Percentiles rank a stretch among this genome's conserved stretches.
These are phyloP conservation scores for Zaprionus inermis DNA, from an alignment of 1,140 invertebrate genomes.

Conservation along the genomic window DNA sequence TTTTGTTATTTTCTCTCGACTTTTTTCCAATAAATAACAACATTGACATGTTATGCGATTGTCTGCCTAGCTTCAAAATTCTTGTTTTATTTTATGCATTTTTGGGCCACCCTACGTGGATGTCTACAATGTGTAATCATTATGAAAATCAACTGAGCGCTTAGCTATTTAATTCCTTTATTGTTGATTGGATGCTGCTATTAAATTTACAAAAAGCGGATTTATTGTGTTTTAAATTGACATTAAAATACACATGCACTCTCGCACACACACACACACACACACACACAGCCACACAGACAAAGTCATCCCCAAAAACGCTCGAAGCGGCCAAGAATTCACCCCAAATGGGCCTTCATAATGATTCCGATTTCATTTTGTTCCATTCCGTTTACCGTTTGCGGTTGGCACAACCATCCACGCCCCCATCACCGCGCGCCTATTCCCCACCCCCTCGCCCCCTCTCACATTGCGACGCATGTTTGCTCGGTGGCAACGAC, in stretches of 20 bases:
- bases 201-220: slow-evolving; percentile 24
- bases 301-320: slow-evolving; percentile 14
- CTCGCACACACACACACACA: background rate
- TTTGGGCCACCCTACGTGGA: background rate
- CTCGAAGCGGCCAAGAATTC: slow-evolving; percentile 16
- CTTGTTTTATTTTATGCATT: background rate
- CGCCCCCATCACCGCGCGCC: background rate
- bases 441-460: background rate
- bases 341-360: slow-evolving; percentile 6
- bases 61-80: too few species aligned
- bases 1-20: too few species aligned
- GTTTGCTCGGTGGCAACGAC: slow-evolving; percentile 24
- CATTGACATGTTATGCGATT: too few species aligned
- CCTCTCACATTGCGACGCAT: slow-evolving; percentile 2
- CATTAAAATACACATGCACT: slow-evolving; percentile 34
- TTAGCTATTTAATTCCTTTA: background rate
- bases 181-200: background rate
- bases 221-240: slow-evolving; percentile 64
- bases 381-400: slow-evolving; percentile 27
- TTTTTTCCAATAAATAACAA: too few species aligned
- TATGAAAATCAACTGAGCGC: background rate
- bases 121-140: background rate
- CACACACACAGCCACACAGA: slow-evolving; percentile 6
- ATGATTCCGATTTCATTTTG: slow-evolving; percentile 23
- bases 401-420: slow-evolving; percentile 13